Percentiles rank a stretch among this genome's conserved stretches.
Evolutionary conservation across 2,888 invertebrate species (phyloP).

Genomic region (Brachynemurus nebulosus): DNA sequence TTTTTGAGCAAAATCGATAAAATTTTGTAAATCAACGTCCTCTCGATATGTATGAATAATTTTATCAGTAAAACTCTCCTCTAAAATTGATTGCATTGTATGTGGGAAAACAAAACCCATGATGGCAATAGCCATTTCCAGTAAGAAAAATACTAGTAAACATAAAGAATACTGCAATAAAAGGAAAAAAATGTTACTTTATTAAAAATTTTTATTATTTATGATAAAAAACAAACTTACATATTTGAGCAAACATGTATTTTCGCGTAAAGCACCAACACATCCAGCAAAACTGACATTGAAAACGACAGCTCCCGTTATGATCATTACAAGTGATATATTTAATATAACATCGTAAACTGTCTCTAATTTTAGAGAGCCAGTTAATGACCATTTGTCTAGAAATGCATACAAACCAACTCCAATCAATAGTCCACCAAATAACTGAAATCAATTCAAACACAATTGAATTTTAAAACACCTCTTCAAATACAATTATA

Average conservation of each 20-base stretch:
- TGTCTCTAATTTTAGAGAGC: conserved; percentile 69
- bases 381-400: conserved; percentile 84
- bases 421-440: conserved; percentile 74
- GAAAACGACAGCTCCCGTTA: conserved; percentile 82
- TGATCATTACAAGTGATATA: conserved; percentile 79
- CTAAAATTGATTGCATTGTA: conserved; percentile 69
- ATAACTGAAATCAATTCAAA: conserved; percentile 73
- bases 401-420: conserved; percentile 84
- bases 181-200: conserved; percentile 7
- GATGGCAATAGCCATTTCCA: conserved; percentile 85
- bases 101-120: conserved; percentile 90
- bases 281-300: conserved; percentile 90
- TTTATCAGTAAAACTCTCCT: conserved; percentile 78
- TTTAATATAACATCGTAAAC: conserved; percentile 83
- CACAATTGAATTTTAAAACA: too few species aligned
- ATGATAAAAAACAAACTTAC: too few species aligned
- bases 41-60: conserved; percentile 86
- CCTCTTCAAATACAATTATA: too few species aligned
- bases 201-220: conserved; percentile 6
- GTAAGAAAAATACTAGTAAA: conserved; percentile 72
- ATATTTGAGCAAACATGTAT: conserved; percentile 82
- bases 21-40: conserved; percentile 84
- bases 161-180: conserved; percentile 73
- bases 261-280: conserved; percentile 80
- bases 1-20: conserved; percentile 89